Conservation (phyloP, 2,888 invertebrate species). For the Dasypolia templi region DNA sequence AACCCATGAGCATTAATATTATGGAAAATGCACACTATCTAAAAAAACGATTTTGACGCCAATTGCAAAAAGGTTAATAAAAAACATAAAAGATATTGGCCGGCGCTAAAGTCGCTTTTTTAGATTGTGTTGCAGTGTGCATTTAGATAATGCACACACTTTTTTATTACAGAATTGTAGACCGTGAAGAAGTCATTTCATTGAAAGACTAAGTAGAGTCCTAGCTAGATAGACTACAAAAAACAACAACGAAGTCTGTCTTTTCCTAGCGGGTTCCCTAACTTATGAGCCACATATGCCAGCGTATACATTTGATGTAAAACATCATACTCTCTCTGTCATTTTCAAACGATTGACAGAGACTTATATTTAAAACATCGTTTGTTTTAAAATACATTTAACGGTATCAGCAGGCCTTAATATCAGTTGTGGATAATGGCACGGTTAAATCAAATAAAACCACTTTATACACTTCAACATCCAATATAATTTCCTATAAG, state of each 20-base stretch:
- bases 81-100: too few species aligned
- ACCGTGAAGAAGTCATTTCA: not conserved
- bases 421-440: not conserved
- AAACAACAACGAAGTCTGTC: not conserved
- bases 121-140: too few species aligned
- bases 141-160: too few species aligned
- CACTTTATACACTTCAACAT: constrained; percentile 8
- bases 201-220: not conserved
- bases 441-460: constrained; percentile 8
- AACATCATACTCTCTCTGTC: not conserved
- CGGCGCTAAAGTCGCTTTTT: too few species aligned
- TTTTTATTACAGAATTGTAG: too few species aligned
- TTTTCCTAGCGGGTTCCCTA: not conserved
- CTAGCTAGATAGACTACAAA: not conserved
- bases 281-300: not conserved
- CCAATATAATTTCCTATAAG: not conserved
- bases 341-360: not conserved
- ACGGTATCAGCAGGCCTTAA: not conserved
- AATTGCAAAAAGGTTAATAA: too few species aligned
- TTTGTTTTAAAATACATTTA: not conserved
- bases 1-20: too few species aligned
- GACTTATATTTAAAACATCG: not conserved
- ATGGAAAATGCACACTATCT: too few species aligned
- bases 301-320: not conserved
- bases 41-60: too few species aligned